Base-by-base conservation (phyloP, 1,140 invertebrate genomes). In the Neuroterus valhalla region DNA sequence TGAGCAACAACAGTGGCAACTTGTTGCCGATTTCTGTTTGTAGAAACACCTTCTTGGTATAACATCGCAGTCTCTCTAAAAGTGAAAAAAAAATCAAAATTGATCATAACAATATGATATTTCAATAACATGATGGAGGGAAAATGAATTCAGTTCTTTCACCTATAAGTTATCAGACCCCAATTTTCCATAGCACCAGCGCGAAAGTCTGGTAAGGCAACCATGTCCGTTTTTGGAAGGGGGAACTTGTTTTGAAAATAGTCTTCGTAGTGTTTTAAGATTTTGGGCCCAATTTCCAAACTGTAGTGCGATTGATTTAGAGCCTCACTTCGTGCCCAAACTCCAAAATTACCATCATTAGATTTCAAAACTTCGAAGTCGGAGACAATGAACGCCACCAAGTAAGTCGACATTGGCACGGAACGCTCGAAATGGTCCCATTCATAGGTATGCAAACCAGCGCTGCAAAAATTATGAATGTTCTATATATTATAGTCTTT, bases 151-250 rank as follows among this genome's bases (percentile, higher is more conserved):
- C 6, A 0, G 6, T 70, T 1, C 12, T n/a, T 15, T 50, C 85
- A 94, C 96, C 95, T 93, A 88, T 96, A 99, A 2, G 96, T 98
- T n/a, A 98, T 93, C 0, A 98, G 86, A 2, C 96, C 96, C 95
- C 95, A 96, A 86, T 96, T 96, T 84, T 96, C 96, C 96, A 96
- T 97, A 2, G 95, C 98, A 0, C 96, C 97, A n/a, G 96, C 95
- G 62, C 93, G 93, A 83, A 99, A 98, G 89, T 99, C 97, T 0
- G 98, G 97, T 66, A 99, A 88, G 0, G 97, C 97, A 3, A 98
- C 93, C 92, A 98, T 95, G 89, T 96, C 95, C 70, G 96, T 95
- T 87, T 97, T 97, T 1, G 95, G 94, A 52, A 97, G 81, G 0
- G 96, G 96, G 81, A 95, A 97, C 45, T 92, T 91, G n/a, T 96